Conservation (phyloP, 2,797 vertebrate species). For the Platyrinchus mystaceus region DNA sequence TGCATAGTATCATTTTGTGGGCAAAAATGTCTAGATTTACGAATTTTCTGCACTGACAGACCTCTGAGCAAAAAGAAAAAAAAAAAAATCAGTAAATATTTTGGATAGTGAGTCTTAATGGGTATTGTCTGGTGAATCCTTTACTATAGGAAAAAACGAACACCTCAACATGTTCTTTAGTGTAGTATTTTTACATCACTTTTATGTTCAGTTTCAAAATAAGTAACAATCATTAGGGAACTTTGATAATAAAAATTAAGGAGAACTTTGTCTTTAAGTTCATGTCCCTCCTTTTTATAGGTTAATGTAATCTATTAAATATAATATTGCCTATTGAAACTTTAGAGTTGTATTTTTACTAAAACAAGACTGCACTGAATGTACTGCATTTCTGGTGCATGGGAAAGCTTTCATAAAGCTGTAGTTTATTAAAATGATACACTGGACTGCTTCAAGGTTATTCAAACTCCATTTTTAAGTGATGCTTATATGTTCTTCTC, state of each 20-base stretch:
- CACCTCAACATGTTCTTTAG: neutral
- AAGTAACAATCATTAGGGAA: neutral
- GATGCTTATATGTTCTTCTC: neutral
- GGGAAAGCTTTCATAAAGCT: neutral
- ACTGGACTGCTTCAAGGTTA: conserved; percentile 33
- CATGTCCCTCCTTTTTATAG: neutral
- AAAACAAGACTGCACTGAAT: neutral
- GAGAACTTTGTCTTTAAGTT: neutral
- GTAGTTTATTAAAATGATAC: neutral
- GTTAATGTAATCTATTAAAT: neutral
- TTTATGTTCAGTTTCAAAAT: neutral
- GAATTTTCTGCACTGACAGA: conserved; percentile 45
- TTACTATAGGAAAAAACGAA: neutral
- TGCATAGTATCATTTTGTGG: conserved; percentile 49
- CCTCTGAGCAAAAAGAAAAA: conserved; percentile 41
- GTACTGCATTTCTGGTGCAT: neutral
- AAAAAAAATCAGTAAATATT: conserved; percentile 4
- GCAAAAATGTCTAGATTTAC: conserved; percentile 52
- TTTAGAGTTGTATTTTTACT: conserved; percentile 31
- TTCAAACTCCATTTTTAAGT: conserved; percentile 36
- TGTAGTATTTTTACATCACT: neutral
- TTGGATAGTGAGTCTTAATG: conserved; percentile 13
- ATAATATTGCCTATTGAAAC: neutral
- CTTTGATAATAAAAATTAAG: neutral
- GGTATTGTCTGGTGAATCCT: conserved; percentile 10